Conservation (phyloP, 2,888 invertebrate genomes). For the Spilosoma lubricipeda region DNA sequence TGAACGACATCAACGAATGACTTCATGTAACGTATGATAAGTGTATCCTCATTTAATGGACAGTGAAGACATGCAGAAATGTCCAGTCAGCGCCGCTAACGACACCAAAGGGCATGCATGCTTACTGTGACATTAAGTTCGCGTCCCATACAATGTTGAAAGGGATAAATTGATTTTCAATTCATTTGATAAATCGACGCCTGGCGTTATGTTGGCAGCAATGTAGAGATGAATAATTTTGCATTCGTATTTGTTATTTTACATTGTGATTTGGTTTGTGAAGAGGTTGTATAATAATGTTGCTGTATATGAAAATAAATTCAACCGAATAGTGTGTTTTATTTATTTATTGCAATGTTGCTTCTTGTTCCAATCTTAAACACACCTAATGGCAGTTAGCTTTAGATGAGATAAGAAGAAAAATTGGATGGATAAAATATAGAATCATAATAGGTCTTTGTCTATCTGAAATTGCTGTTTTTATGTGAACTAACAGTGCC, state of each 20-base stretch:
- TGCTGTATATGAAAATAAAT: slow-evolving; percentile 38
- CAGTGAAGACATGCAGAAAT: slow-evolving; percentile 64
- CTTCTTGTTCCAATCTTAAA: too few relatives aligned
- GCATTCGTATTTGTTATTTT: slow-evolving; percentile 21
- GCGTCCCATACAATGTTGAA: slow-evolving; percentile 42
- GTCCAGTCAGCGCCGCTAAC: slow-evolving; percentile 78
- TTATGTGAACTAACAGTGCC: too few relatives aligned
- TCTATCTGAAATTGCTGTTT: too few relatives aligned
- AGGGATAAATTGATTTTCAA: slow-evolving; percentile 61
- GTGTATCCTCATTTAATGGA: slow-evolving; percentile 36
- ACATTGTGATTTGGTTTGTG: slow-evolving; percentile 33
- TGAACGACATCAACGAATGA: slow-evolving; percentile 10
- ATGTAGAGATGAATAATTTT: slow-evolving; percentile 42
- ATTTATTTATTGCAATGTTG: too few relatives aligned
- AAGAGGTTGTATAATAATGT: slow-evolving; percentile 40
- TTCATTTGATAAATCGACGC: slow-evolving; percentile 46
- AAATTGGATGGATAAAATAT: too few relatives aligned
- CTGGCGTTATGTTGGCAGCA: slow-evolving; percentile 54
- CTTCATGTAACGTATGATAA: slow-evolving; percentile 34
- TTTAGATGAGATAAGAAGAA: too few relatives aligned
- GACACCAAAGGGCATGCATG: slow-evolving; percentile 59
- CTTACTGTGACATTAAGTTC: slow-evolving; percentile 44
- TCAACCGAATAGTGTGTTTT: slow-evolving; percentile 28
- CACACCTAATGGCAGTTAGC: too few relatives aligned
- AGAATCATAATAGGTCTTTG: too few relatives aligned